These are phyloP conservation scores for Drosophila hamatofila DNA, from an alignment of 2,888 invertebrate genomes.

Conservation along the genomic window DNA sequence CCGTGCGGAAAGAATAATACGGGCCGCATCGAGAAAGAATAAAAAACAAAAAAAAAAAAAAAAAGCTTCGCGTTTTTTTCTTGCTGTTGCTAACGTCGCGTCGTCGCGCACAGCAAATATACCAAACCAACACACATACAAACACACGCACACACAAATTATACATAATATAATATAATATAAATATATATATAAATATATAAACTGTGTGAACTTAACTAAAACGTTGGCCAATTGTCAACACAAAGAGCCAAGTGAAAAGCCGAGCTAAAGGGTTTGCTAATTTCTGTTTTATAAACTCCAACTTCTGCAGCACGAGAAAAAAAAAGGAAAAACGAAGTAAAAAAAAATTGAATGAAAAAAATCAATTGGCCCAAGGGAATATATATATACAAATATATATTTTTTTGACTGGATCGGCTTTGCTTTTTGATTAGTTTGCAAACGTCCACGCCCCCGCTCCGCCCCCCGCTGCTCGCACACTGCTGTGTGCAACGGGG, in stretches of 20 bases:
- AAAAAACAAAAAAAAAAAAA: conserved; percentile 38
- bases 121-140: conserved; percentile 18
- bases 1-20: conserved; percentile 64
- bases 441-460: neutral
- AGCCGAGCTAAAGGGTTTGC: conserved; percentile 32
- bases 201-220: conserved; percentile 36
- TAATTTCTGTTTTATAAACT: conserved; percentile 14
- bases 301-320: conserved; percentile 19
- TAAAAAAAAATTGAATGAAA: conserved; percentile 34
- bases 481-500: conserved; percentile 27
- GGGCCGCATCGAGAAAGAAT: conserved; percentile 26
- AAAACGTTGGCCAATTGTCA: conserved; percentile 32
- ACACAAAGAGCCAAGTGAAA: conserved; percentile 6
- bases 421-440: conserved; percentile 18
- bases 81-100: conserved; percentile 69
- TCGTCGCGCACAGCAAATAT: conserved; percentile 56
- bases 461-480: neutral
- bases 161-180: conserved; percentile 41
- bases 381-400: conserved; percentile 31
- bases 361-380: conserved; percentile 71
- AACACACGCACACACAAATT: conserved; percentile 43
- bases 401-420: conserved; percentile 28
- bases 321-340: conserved; percentile 1
- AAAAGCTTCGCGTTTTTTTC: conserved; percentile 49
- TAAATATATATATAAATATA: conserved; percentile 1